Evolutionary conservation across 1,140 invertebrate species (phyloP).

Genomic region (Octopus sinensis): DNA sequence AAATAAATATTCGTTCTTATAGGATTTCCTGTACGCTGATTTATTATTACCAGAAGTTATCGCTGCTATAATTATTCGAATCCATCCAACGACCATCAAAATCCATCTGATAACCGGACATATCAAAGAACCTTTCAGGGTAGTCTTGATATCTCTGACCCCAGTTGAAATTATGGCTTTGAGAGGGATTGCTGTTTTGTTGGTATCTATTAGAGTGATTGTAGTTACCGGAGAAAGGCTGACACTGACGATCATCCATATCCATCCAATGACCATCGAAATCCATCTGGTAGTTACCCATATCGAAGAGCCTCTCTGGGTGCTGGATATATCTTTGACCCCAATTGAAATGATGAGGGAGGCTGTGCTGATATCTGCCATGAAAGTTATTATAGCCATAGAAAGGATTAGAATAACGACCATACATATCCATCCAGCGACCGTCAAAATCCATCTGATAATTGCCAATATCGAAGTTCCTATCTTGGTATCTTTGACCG

Average conservation of each 20-base stretch:
- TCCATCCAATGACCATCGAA: not conserved
- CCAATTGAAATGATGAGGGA: not conserved
- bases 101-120: too few species aligned
- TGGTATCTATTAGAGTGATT: too few species aligned
- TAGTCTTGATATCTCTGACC: too few species aligned
- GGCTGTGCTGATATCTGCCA: not conserved
- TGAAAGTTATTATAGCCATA: not conserved
- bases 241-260: not conserved
- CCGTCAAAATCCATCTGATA: not conserved
- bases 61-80: too few species aligned
- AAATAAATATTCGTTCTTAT: too few species aligned
- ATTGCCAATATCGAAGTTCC: constrained; percentile 2
- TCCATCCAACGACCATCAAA: too few species aligned
- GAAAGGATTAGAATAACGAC: not conserved
- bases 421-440: not conserved
- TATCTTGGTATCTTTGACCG: not conserved
- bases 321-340: not conserved
- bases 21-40: too few species aligned
- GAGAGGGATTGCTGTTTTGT: too few species aligned
- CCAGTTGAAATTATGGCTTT: too few species aligned
- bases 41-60: too few species aligned
- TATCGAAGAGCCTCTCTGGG: not conserved
- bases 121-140: too few species aligned
- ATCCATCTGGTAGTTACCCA: not conserved
- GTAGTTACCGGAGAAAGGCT: too few species aligned